phyloP scores from a whole-genome alignment of 2,797 vertebrate species.

The Acomys russatus region DNA sequence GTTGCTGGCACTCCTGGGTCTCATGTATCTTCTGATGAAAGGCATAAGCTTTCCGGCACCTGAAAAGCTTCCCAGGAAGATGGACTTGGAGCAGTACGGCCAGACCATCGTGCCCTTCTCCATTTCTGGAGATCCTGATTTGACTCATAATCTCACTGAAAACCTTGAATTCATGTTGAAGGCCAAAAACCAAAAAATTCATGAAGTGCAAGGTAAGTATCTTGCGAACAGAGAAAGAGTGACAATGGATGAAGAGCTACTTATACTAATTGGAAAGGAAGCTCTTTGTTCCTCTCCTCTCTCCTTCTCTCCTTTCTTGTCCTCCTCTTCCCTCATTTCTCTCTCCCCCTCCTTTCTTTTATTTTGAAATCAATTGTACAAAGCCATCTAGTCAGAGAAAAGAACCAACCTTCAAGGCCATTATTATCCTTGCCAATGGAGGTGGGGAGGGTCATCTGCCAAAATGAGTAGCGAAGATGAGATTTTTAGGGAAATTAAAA shows the following conservation, averaged over 20 bases:
- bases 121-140: constrained; percentile 75
- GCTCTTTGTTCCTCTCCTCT: background rate
- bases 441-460: background rate
- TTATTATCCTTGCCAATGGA: background rate
- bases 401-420: background rate
- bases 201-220: constrained; percentile 92
- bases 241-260: background rate
- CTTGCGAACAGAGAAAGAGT: background rate
- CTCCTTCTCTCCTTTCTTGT: accelerated
- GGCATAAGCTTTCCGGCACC: constrained; percentile 90
- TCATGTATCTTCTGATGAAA: constrained; percentile 92
- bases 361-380: background rate
- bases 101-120: constrained; percentile 93
- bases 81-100: constrained; percentile 92
- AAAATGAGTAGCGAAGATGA: background rate
- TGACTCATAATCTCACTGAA: constrained; percentile 87
- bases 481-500: background rate
- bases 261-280: background rate
- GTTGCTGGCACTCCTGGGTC: constrained; percentile 95
- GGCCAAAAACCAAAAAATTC: constrained; percentile 86
- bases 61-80: constrained; percentile 88
- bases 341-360: background rate
- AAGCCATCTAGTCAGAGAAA: background rate
- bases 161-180: constrained; percentile 89
- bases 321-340: too few relatives aligned